Base-by-base conservation (phyloP, 2,797 vertebrate genomes). In the Onychomys arenicola region DNA sequence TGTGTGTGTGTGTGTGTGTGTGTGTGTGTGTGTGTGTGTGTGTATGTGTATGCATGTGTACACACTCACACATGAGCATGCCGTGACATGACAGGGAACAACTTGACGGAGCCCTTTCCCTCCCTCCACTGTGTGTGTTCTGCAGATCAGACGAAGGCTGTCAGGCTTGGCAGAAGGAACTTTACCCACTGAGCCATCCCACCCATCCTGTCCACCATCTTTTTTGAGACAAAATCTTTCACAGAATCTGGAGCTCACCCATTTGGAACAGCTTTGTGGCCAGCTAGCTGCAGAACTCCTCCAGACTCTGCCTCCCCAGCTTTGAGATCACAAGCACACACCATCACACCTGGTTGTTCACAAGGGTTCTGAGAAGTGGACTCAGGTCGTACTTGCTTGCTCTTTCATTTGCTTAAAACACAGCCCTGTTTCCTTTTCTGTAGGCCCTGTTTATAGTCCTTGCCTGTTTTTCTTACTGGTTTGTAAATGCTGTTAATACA, bases 401-500 rank as follows among this genome's bases (percentile, higher is more conserved):
- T 16, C 25, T 91, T 82, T 65, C 82, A 89, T 29, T 73, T 32
- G 40, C 32, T 75, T 63, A 49, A 49, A 61, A 91, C 37, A 71
- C 16, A 43, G 29, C n/a, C 34, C 80, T 73, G 23, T 23, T 83
- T 61, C 76, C 59, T 88, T 14, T 71, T 59, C 49, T 32, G 5
- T 34, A 57, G 46, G 29, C 29, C 84, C 52, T 43, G 10, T 40
- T 89, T 61, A 61, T 59, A 37, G 40, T n/a, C 19, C 63, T 91
- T 85, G 25, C 49, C 40, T 32, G 19, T 13, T 80, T 92, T 80
- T 88, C 25, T 52, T 71, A 71, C 43, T 91, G 65, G 59, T 95
- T 43, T 89, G 43, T 46, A 90, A 23, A 37, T 65, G 29, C 57
- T 93, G 67, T 96, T 95, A 69, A 37, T 57, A 84, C 90, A 43